These are phyloP conservation scores for Coenonympha glycerion DNA, from an alignment of 2,888 invertebrate genomes.

Conservation along the genomic window DNA sequence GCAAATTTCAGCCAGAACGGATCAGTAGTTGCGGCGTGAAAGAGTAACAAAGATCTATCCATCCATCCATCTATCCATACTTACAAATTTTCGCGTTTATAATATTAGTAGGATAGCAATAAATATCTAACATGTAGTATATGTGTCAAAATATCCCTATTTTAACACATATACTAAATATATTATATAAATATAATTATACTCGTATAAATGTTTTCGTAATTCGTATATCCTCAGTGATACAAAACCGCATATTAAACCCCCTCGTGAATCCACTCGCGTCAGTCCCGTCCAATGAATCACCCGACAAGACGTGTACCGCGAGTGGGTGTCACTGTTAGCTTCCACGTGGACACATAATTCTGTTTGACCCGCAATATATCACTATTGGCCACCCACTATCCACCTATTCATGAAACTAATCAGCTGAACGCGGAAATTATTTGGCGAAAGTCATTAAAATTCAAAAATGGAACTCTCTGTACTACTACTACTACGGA, in stretches of 20 bases:
- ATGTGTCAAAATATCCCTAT: background rate
- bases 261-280: conserved; percentile 11
- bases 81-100: no score
- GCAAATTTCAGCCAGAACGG: no score
- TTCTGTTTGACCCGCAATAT: conserved; percentile 17
- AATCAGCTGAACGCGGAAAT: conserved; percentile 16
- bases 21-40: no score
- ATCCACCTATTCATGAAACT: conserved; percentile 9
- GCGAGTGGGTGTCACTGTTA: conserved; percentile 22
- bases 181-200: no score
- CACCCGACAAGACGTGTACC: conserved; percentile 21
- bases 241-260: conserved; percentile 7
- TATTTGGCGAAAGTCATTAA: background rate
- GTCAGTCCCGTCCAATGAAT: conserved; percentile 24
- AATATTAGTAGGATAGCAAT: no score
- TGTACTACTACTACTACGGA: no score
- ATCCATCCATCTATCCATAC: no score
- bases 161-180: no score
- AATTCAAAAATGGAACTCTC: no score
- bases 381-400: conserved; percentile 23
- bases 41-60: no score
- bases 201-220: background rate
- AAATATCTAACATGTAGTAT: no score
- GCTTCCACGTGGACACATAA: conserved; percentile 22
- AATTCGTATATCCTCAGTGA: no score